Percentiles rank a stretch among this genome's conserved stretches.
These are phyloP conservation scores for Oithona nana DNA, from an alignment of 2,888 invertebrate genomes.

Conservation along the genomic window DNA sequence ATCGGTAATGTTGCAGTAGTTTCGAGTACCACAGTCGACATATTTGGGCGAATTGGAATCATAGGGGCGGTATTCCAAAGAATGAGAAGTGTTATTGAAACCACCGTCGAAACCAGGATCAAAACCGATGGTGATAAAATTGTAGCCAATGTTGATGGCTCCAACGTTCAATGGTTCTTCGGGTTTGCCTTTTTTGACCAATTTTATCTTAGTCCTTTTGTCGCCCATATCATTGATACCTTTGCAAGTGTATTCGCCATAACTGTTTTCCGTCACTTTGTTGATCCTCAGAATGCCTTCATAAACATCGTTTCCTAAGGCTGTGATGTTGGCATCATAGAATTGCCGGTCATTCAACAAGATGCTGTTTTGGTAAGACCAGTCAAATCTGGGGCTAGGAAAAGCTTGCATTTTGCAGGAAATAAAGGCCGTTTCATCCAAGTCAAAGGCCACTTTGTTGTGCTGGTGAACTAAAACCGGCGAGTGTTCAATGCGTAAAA, in stretches of 20 bases:
- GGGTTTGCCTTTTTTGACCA: conserved; percentile 71
- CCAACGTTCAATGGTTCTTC: conserved; percentile 55
- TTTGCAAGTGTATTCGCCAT: conserved; percentile 76
- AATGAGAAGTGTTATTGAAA: conserved; percentile 62
- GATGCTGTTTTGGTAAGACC: conserved; percentile 31
- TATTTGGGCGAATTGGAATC: conserved; percentile 47
- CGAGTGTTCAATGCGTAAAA: conserved; percentile 72
- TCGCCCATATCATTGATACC: conserved; percentile 63
- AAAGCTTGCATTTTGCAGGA: conserved; percentile 74
- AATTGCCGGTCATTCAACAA: conserved; percentile 38
- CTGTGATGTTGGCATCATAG: conserved; percentile 50
- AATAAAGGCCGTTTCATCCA: conserved; percentile 64
- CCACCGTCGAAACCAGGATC: conserved; percentile 81
- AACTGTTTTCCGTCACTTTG: conserved; percentile 43
- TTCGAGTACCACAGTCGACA: conserved; percentile 60
- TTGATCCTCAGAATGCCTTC: conserved; percentile 53
- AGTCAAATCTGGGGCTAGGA: conserved; percentile 78
- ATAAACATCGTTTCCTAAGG: conserved; percentile 65
- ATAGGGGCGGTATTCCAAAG: conserved; percentile 38
- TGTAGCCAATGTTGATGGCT: conserved; percentile 54
- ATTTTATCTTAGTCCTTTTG: conserved; percentile 36
- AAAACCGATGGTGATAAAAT: conserved; percentile 61
- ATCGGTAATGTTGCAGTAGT: conserved; percentile 69
- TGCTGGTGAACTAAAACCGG: conserved; percentile 59
- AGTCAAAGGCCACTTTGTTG: conserved; percentile 52